phyloP scores from a whole-genome alignment of 2,888 invertebrate species.

The Branchipolynoe longqiensis region DNA sequence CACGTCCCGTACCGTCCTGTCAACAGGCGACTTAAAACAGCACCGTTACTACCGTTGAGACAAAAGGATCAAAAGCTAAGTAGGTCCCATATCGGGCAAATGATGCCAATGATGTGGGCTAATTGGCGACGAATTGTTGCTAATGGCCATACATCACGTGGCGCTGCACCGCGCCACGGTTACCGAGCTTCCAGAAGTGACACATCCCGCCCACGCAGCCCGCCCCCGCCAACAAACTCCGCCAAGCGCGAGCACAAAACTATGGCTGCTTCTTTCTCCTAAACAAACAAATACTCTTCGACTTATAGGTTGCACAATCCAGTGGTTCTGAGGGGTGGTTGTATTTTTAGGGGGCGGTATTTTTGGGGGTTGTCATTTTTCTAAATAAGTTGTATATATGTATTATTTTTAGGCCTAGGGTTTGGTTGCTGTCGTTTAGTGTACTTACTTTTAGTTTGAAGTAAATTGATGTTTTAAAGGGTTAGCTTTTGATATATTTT shows the following conservation, averaged over 20 bases:
- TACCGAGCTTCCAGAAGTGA: neutral
- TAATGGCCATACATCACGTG: neutral
- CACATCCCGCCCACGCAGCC: neutral
- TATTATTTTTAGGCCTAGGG: too few species aligned
- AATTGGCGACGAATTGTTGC: neutral
- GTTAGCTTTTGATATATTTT: too few species aligned
- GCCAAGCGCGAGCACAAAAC: neutral
- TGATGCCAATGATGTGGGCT: constrained; percentile 10
- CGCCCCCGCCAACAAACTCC: neutral
- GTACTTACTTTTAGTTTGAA: too few species aligned
- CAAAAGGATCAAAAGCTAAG: constrained; percentile 35
- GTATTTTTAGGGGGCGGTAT: too few species aligned
- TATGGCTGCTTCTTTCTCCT: neutral
- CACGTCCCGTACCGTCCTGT: neutral
- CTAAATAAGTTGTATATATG: too few species aligned
- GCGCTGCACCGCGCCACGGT: too few species aligned
- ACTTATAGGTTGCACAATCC: too few species aligned
- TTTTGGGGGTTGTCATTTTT: too few species aligned
- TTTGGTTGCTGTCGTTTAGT: too few species aligned
- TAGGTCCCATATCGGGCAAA: constrained; percentile 2
- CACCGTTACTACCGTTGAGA: neutral
- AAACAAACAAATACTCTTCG: neutral
- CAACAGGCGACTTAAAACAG: neutral
- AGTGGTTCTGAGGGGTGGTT: too few species aligned
- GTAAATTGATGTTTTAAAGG: too few species aligned